Conservation (phyloP, 2,888 invertebrate species). For the Heliconius charithonia region DNA sequence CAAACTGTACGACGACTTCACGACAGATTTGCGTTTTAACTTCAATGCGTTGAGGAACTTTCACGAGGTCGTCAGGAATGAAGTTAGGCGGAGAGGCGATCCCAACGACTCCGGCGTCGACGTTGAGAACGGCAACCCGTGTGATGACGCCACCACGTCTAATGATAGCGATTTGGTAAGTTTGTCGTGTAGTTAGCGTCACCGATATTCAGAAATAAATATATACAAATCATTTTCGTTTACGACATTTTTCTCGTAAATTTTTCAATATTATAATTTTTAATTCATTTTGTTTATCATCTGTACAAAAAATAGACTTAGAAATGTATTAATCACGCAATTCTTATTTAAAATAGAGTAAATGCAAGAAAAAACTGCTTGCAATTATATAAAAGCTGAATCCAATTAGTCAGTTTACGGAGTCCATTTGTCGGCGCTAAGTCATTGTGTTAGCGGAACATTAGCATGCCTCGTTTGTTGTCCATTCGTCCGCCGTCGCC, state of each 20-base stretch:
- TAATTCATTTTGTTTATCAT: background rate
- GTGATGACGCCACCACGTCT: slow-evolving; percentile 65
- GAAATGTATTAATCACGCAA: background rate
- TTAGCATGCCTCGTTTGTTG: slow-evolving; percentile 44
- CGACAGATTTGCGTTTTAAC: slow-evolving; percentile 72
- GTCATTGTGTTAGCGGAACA: slow-evolving; percentile 45
- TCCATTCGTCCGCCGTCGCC: slow-evolving; percentile 38
- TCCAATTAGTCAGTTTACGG: slow-evolving; percentile 38
- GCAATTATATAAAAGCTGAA: slow-evolving; percentile 25
- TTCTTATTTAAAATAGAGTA: background rate
- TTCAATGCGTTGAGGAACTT: slow-evolving; percentile 70
- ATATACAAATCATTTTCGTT: slow-evolving; percentile 17
- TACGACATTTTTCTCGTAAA: background rate
- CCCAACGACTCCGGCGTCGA: slow-evolving; percentile 79
- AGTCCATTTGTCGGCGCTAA: slow-evolving; percentile 42
- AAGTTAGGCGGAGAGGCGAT: slow-evolving; percentile 62
- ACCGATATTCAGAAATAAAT: slow-evolving; percentile 16
- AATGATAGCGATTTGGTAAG: slow-evolving; percentile 80
- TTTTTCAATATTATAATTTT: background rate
- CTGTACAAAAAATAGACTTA: background rate
- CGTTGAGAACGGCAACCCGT: slow-evolving; percentile 77
- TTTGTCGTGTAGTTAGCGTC: slow-evolving; percentile 45
- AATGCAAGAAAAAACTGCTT: background rate
- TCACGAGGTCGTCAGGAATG: slow-evolving; percentile 57
- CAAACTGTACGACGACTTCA: slow-evolving; percentile 79